Evolutionary conservation across 2,888 invertebrate genomes (phyloP), one percentile per base, ranked within the genome.

Genomic region (Epiblema foenella): DNA sequence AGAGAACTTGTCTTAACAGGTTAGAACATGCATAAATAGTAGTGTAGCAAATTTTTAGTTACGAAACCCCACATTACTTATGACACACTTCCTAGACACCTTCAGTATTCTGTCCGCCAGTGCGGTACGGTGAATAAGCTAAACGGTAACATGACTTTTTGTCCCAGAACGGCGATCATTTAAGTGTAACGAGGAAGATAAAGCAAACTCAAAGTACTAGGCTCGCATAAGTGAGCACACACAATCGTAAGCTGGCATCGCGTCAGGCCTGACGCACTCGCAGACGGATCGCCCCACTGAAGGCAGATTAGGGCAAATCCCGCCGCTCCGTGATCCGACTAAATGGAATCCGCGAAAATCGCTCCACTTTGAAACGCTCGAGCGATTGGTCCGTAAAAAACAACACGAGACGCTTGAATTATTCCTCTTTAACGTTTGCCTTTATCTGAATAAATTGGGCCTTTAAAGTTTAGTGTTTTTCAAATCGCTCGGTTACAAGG

Each of bases 291-390:
- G 68, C 66, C 42, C 65, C 66, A 69, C 73, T 74, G 69, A 74
- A 72, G 72, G 67, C 75, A 75, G 76, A 76, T 76, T 76, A 77
- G 54, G 58, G 60, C 59, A 77, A 76, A 77, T 75, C 76, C 75
- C 42, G 12, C 58, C 39, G 67, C 69, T 69, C 69, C 60, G 69
- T 70, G 75, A 74, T 73, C 72, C 73, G 56, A 63, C 73, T 75
- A 77, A 77, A 74, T 75, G 75, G 76, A 75, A 75, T 75, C 69
- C 62, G 29, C 58, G 56, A 60, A 46, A 62, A 71, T 67, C 56
- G 66, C 62, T 57, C 71, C 71, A 71, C 67, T 71, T 51, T 62
- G 66, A 24, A 66, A 66, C 54, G 71, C 59, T 57, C 33, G 8
- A 62, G 39, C 66, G 49, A 67, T 71, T 66, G 70, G 46, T 37